A percentile compares a stretch with the other conserved stretches of the same genome.
phyloP scores from a whole-genome alignment of 1,140 invertebrate genomes.

The Drosophila auraria region DNA sequence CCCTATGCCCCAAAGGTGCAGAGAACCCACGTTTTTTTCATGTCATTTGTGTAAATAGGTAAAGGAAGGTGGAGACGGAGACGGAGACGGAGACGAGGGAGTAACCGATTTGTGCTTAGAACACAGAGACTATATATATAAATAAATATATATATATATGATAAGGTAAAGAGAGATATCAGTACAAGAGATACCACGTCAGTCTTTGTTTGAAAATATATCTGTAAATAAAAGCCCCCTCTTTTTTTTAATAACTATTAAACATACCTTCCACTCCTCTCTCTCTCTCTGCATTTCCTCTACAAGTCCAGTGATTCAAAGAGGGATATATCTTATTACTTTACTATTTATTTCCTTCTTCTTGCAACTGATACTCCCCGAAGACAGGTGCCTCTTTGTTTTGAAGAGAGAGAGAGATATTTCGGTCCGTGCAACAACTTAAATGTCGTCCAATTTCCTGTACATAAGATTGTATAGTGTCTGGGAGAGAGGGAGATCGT shows the following conservation, averaged over 20 bases:
- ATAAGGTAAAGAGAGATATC: conserved; percentile 1
- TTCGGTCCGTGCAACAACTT: not conserved
- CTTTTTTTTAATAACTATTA: not conserved
- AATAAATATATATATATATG: conserved; percentile 4
- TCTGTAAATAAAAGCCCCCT: conserved; percentile 1
- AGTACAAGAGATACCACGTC: not conserved
- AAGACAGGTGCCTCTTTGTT: not conserved
- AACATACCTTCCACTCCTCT: conserved; percentile 3
- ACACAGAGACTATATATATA: conserved; percentile 33
- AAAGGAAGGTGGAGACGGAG: not conserved
- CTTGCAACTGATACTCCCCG: not conserved
- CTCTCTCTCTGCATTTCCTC: conserved; percentile 5
- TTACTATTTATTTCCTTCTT: conserved; percentile 2
- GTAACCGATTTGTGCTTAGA: conserved; percentile 27
- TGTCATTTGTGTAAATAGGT: conserved; percentile 42
- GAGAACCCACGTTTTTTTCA: conserved; percentile 19
- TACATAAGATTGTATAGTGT: conserved; percentile 48
- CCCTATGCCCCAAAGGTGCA: conserved; percentile 24
- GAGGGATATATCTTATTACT: not conserved
- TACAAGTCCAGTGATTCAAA: not conserved
- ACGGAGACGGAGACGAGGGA: conserved; percentile 1
- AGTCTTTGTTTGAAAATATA: not conserved
- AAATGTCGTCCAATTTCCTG: conserved; percentile 34
- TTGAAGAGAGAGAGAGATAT: not conserved
- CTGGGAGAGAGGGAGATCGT: not conserved